Evolutionary conservation across 1,140 invertebrate species (phyloP).

Genomic region (Meteorus sp.): DNA sequence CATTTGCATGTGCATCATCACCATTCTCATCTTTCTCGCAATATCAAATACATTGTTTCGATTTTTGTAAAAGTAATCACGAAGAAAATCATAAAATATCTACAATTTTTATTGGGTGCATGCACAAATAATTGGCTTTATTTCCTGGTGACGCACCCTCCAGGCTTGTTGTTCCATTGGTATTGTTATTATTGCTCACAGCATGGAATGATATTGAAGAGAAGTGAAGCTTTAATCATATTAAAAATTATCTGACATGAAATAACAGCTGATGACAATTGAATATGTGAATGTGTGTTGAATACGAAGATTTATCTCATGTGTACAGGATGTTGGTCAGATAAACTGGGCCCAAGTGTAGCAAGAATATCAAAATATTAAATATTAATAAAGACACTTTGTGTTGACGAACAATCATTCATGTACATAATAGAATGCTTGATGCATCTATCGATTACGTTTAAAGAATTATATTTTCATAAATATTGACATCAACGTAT

Average conservation of each 20-base stretch:
- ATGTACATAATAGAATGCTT: too few species aligned
- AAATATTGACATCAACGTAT: conserved; percentile 9
- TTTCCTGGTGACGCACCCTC: neutral
- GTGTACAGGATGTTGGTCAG: neutral
- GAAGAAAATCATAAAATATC: conserved; percentile 10
- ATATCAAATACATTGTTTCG: conserved; percentile 16
- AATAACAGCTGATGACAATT: neutral
- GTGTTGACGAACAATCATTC: too few species aligned
- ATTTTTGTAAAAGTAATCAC: conserved; percentile 9
- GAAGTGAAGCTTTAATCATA: neutral
- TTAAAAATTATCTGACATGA: too few species aligned
- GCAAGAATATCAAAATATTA: neutral
- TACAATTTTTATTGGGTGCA: conserved; percentile 15
- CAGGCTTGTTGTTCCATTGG: neutral
- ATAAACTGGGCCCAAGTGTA: neutral
- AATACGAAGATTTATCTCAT: too few species aligned
- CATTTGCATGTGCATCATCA: conserved; percentile 18
- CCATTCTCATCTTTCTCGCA: conserved; percentile 10
- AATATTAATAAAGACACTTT: neutral
- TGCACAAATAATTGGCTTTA: conserved; percentile 15
- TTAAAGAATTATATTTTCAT: conserved; percentile 7
- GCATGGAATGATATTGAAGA: neutral
- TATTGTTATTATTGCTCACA: too few species aligned
- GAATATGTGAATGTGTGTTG: neutral
- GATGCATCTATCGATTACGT: conserved; percentile 11